phyloP scores from a whole-genome alignment of 1,140 invertebrate genomes.

The Tetramorium alpestre region DNA sequence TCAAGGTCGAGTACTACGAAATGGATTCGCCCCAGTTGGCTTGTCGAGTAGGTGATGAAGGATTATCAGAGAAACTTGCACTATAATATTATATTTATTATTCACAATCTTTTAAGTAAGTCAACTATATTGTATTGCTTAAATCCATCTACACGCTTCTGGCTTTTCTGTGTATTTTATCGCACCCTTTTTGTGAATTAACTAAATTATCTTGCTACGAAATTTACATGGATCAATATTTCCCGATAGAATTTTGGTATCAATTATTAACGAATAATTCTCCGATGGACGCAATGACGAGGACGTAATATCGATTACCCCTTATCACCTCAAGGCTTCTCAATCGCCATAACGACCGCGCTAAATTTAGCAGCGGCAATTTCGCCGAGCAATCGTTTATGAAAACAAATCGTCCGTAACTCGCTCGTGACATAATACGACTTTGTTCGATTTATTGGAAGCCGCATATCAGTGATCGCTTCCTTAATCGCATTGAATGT shows the following conservation, averaged over 20 bases:
- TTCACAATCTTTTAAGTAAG: not conserved
- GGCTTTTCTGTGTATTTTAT: slow-evolving; percentile 16
- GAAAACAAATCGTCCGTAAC: slow-evolving; percentile 58
- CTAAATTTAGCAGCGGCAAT: slow-evolving; percentile 24
- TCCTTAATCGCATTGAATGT: slow-evolving; percentile 79
- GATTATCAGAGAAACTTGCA: not conserved
- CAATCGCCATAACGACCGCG: not conserved
- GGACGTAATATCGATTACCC: slow-evolving; percentile 20
- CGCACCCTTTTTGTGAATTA: slow-evolving; percentile 6
- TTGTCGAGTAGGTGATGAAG: not conserved
- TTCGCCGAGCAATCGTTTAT: slow-evolving; percentile 5
- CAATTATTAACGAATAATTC: not conserved
- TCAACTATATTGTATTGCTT: not conserved
- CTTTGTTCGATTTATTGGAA: slow-evolving; percentile 60
- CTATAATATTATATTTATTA: not conserved
- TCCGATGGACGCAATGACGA: not conserved
- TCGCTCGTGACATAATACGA: slow-evolving; percentile 68
- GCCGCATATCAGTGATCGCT: slow-evolving; percentile 69
- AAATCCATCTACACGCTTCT: slow-evolving; percentile 22
- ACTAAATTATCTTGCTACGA: not conserved
- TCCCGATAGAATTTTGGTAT: not conserved
- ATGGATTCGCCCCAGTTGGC: slow-evolving; percentile 21
- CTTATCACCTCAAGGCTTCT: slow-evolving; percentile 31
- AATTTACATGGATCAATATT: not conserved
- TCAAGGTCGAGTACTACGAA: slow-evolving; percentile 30